Conservation (phyloP, 2,797 vertebrate genomes). For the Perodicticus potto region DNA sequence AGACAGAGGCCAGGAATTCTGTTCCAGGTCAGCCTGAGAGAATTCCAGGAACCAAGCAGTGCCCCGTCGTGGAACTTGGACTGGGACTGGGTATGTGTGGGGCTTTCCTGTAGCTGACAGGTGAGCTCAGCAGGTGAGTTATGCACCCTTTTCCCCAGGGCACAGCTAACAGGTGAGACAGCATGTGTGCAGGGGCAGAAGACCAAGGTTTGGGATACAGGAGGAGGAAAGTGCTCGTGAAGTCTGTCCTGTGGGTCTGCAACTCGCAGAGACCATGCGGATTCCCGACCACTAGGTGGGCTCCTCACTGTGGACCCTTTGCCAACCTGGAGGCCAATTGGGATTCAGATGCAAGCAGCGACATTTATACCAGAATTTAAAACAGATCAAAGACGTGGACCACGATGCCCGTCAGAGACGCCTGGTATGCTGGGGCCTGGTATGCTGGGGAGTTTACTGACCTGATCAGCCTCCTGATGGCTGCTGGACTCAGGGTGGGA, state of each 20-base stretch:
- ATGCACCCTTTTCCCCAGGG: not conserved
- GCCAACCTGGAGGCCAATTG: not conserved
- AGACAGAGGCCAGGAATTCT: conserved; percentile 64
- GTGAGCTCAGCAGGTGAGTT: conserved; percentile 56
- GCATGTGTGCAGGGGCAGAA: fast-evolving
- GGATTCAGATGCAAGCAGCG: not conserved
- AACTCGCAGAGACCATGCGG: fast-evolving
- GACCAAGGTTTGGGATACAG: not conserved
- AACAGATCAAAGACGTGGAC: no score
- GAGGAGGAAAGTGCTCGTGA: not conserved
- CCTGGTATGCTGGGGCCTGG: not conserved
- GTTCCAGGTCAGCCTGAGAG: conserved; percentile 59
- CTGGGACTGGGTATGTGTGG: conserved; percentile 66
- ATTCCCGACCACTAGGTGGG: fast-evolving
- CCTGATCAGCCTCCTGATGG: not conserved
- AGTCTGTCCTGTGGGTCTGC: not conserved
- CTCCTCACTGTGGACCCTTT: no score
- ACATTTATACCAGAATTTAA: not conserved
- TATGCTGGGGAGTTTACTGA: not conserved
- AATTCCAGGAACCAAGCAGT: conserved; percentile 69
- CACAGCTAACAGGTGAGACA: conserved; percentile 8
- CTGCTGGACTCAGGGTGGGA: fast-evolving
- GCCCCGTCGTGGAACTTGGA: conserved; percentile 64
- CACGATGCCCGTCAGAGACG: not conserved
- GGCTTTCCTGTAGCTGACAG: conserved; percentile 63